Evolutionary conservation across 2,113 vertebrate genomes (phyloP).

Genomic region (Alectura lathami): DNA sequence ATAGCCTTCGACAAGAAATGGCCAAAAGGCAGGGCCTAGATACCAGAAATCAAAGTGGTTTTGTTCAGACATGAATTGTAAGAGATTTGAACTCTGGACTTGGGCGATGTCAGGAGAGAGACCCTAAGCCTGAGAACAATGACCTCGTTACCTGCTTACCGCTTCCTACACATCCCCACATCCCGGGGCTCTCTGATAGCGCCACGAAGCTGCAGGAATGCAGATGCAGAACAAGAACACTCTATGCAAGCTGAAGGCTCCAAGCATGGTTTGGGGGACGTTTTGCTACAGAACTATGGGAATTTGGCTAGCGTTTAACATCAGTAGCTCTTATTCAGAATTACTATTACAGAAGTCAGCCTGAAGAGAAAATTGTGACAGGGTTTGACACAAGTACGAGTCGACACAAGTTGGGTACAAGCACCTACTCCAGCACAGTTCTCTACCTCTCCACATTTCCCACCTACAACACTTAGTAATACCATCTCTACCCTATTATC

Average conservation of each 20-base stretch:
- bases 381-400: background rate
- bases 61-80: background rate
- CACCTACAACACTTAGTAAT: background rate
- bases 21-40: slow-evolving; percentile 15
- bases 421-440: background rate
- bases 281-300: background rate
- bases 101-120: background rate
- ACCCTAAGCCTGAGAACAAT: background rate
- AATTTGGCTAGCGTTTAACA: background rate
- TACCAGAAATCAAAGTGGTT: slow-evolving; percentile 21
- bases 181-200: background rate
- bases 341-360: background rate
- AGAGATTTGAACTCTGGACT: background rate
- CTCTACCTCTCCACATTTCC: background rate
- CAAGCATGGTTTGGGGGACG: background rate
- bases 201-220: background rate
- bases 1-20: background rate
- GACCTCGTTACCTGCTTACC: background rate
- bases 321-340: background rate
- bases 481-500: background rate
- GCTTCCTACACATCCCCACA: background rate
- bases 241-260: background rate
- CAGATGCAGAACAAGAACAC: background rate
- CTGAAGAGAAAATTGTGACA: background rate
- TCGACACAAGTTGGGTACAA: background rate